Evolutionary conservation across 2,888 invertebrate genomes (phyloP).

Genomic region (Palloptera scutellata): DNA sequence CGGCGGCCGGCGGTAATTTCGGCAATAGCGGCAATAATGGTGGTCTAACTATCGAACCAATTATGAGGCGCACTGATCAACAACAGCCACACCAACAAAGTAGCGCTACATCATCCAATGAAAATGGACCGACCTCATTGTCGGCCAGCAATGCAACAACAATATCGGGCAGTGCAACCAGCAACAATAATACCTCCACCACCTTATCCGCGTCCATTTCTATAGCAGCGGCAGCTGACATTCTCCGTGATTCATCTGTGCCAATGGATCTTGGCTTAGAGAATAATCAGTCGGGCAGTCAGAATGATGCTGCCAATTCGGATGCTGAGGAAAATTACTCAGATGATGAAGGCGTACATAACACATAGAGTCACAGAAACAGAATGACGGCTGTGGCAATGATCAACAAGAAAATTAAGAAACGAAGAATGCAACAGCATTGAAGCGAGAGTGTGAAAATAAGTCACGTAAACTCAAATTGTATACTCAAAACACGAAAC

Average conservation of each 20-base stretch:
- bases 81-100: conserved; percentile 32
- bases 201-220: too few relatives aligned
- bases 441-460: conserved; percentile 17
- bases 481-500: conserved; percentile 9
- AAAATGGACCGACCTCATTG: conserved; percentile 42
- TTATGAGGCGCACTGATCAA: conserved; percentile 48
- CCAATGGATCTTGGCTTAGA: conserved; percentile 63
- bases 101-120: conserved; percentile 44
- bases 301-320: conserved; percentile 57
- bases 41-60: conserved; percentile 60
- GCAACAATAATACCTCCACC: conserved; percentile 29
- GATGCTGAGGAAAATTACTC: conserved; percentile 63
- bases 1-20: conserved; percentile 37
- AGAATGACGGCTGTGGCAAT: conserved; percentile 12
- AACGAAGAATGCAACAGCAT: conserved; percentile 10
- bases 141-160: conserved; percentile 6
- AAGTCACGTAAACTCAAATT: conserved; percentile 6
- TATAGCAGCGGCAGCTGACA: conserved; percentile 41
- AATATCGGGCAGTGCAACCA: conserved; percentile 23
- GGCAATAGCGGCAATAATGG: conserved; percentile 39
- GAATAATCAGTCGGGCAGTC: conserved; percentile 60
- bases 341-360: conserved; percentile 63
- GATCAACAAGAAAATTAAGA: conserved; percentile 9
- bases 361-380: conserved; percentile 52
- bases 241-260: conserved; percentile 60